phyloP scores from a whole-genome alignment of 35 echinoderm and acorn worm genomes.

The Patiria miniata region DNA sequence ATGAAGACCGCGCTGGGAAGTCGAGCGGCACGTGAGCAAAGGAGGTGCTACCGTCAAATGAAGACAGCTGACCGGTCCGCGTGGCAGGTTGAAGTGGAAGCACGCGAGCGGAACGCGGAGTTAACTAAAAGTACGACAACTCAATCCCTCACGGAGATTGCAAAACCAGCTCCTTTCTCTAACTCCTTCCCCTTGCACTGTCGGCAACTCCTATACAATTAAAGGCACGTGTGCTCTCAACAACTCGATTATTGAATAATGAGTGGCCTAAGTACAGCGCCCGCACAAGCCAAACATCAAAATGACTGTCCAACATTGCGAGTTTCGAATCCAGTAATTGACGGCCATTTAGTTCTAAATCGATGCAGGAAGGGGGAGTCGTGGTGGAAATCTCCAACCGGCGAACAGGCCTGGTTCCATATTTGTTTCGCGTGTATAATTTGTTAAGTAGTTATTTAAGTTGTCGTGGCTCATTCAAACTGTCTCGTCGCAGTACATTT shows the following conservation, averaged over 20 bases:
- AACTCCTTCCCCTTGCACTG: background rate
- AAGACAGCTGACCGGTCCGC: conserved; percentile 20
- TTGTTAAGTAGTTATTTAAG: conserved; percentile 3
- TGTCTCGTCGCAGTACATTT: background rate
- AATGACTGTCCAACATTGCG: conserved; percentile 1
- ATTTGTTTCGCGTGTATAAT: background rate
- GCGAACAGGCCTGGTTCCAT: background rate
- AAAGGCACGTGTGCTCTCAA: conserved; percentile 17
- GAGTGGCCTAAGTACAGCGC: background rate
- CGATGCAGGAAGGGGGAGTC: background rate
- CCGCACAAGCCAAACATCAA: background rate
- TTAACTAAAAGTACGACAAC: conserved; percentile 2
- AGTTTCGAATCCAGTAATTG: background rate
- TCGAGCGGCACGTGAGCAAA: background rate
- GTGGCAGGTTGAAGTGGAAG: background rate
- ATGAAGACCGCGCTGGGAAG: background rate
- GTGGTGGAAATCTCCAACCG: background rate
- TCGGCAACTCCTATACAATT: conserved; percentile 27
- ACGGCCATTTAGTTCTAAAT: conserved; percentile 18
- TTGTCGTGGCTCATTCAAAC: background rate
- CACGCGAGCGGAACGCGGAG: conserved; percentile 3
- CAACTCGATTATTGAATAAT: conserved; percentile 9
- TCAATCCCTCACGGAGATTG: conserved; percentile 15
- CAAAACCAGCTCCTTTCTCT: background rate
- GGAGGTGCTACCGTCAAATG: conserved; percentile 29